A percentile compares a stretch with the other conserved stretches of the same genome.
Evolutionary conservation across 2,113 vertebrate species (phyloP).

Genomic region (Pygoscelis adeliae): DNA sequence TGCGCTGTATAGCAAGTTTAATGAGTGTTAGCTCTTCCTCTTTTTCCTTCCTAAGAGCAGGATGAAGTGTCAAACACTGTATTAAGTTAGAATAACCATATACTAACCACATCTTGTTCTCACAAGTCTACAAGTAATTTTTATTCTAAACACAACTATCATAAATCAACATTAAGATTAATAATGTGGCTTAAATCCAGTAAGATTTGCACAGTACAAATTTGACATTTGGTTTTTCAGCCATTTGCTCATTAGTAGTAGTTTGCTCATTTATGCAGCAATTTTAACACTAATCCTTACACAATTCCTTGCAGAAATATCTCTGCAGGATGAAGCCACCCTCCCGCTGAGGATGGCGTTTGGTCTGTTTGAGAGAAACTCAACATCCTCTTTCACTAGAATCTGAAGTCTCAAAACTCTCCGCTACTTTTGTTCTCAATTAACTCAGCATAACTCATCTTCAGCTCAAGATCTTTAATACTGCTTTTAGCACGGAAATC

Average conservation of each 20-base stretch:
- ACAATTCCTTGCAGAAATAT: neutral
- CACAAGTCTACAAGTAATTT: neutral
- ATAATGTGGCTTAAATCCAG: neutral
- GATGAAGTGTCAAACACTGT: neutral
- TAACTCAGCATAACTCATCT: neutral
- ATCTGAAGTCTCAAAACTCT: neutral
- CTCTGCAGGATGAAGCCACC: neutral
- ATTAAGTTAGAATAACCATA: neutral
- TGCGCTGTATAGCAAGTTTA: neutral
- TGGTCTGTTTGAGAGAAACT: neutral
- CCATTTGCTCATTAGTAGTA: neutral
- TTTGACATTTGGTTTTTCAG: neutral
- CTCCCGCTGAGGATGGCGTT: accelerated
- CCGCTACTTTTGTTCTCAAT: neutral
- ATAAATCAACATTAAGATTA: neutral
- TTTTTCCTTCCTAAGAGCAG: neutral
- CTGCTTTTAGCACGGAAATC: neutral
- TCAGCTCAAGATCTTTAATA: neutral
- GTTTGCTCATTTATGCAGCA: neutral
- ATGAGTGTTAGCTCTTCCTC: neutral
- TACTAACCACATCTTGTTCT: neutral
- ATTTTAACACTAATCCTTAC: neutral
- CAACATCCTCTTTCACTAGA: neutral
- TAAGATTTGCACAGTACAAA: neutral
- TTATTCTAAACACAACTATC: neutral